A percentile compares a stretch with the other conserved stretches of the same genome.
phyloP scores from a whole-genome alignment of 1,140 invertebrate genomes.

The Leptinotarsa lineolata region DNA sequence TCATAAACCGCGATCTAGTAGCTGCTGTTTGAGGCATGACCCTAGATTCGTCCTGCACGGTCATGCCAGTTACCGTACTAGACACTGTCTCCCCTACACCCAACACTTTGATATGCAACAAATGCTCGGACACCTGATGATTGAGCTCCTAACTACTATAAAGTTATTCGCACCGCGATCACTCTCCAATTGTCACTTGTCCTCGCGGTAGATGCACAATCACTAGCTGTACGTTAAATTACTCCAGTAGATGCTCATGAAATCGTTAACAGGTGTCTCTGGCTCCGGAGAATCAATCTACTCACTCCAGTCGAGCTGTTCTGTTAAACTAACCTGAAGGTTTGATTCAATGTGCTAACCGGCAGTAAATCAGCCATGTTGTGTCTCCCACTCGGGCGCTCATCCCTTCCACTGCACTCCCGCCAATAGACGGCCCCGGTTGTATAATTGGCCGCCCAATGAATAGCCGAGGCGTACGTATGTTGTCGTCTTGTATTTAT shows the following conservation, averaged over 20 bases:
- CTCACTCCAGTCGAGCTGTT: slow-evolving; percentile 37
- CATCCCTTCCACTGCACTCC: slow-evolving; percentile 31
- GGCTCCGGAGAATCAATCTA: background rate
- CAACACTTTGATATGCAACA: slow-evolving; percentile 46
- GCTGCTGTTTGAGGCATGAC: slow-evolving; percentile 56
- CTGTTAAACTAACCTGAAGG: slow-evolving; percentile 50
- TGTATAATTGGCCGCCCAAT: slow-evolving; percentile 43
- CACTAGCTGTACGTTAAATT: background rate
- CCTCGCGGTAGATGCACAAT: background rate
- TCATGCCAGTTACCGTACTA: slow-evolving; percentile 56
- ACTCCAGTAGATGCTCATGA: background rate
- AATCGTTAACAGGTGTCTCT: slow-evolving; percentile 30
- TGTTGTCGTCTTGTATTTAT: slow-evolving; percentile 48
- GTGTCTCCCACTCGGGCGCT: slow-evolving; percentile 40
- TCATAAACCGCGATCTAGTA: slow-evolving; percentile 75
- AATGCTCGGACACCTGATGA: background rate
- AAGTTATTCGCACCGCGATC: background rate
- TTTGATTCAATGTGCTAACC: slow-evolving; percentile 32
- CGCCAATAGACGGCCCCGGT: slow-evolving; percentile 36
- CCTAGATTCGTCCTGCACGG: slow-evolving; percentile 55
- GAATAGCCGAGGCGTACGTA: slow-evolving; percentile 36
- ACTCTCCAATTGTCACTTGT: background rate
- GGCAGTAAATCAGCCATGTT: slow-evolving; percentile 56
- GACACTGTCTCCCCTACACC: slow-evolving; percentile 50
- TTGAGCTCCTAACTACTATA: background rate